Conservation (phyloP, 1,140 invertebrate genomes). For the Ectropis grisescens region DNA sequence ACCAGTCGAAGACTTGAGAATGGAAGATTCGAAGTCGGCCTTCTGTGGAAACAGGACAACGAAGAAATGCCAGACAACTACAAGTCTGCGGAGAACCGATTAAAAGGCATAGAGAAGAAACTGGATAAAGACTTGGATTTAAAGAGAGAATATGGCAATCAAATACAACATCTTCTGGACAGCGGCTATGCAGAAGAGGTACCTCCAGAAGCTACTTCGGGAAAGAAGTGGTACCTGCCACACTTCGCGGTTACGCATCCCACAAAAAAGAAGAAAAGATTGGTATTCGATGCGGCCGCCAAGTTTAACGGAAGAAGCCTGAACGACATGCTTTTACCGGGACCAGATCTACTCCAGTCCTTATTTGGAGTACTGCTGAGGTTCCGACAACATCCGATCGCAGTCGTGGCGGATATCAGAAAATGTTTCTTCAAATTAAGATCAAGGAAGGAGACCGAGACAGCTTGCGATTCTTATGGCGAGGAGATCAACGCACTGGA, state of each 20-base stretch:
- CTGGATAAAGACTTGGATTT: too few relatives aligned
- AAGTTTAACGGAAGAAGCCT: slow-evolving; percentile 1
- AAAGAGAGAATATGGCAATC: too few relatives aligned
- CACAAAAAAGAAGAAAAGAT: not conserved
- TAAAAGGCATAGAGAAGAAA: too few relatives aligned
- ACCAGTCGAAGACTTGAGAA: too few relatives aligned
- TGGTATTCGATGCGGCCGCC: slow-evolving; percentile 5
- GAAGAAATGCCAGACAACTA: too few relatives aligned
- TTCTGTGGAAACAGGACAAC: too few relatives aligned
- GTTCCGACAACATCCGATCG: slow-evolving; percentile 11
- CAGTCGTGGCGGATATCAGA: slow-evolving; percentile 8
- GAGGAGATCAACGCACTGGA: not conserved
- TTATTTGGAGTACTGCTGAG: slow-evolving; percentile 1
- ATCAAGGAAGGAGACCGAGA: slow-evolving; percentile 6
- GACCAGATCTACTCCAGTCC: slow-evolving; percentile 3
- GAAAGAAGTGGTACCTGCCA: slow-evolving; percentile 5
- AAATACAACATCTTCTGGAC: too few relatives aligned
- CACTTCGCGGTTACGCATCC: slow-evolving; percentile 2
- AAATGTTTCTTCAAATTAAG: slow-evolving; percentile 12
- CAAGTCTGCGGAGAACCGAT: too few relatives aligned
- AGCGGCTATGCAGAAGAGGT: too few relatives aligned
- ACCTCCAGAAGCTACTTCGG: too few relatives aligned
- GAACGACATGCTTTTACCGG: not conserved
- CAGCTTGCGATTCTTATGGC: slow-evolving; percentile 7
- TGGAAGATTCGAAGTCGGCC: too few relatives aligned